A percentile compares a stretch with the other conserved stretches of the same genome.
Evolutionary conservation across 2,113 vertebrate genomes (phyloP).

Genomic region (Bombycilla garrulus): DNA sequence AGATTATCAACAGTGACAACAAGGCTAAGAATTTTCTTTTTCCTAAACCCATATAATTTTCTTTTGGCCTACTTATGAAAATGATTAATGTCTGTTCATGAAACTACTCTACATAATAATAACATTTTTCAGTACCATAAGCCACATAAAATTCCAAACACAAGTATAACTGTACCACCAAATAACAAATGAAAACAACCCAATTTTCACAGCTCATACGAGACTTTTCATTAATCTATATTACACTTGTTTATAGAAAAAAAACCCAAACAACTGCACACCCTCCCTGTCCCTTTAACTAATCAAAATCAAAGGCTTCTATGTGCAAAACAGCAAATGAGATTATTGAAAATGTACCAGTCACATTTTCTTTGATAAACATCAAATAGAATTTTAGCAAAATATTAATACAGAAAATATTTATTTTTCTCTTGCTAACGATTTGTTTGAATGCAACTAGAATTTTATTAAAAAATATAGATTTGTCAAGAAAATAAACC

Average conservation of each 20-base stretch:
- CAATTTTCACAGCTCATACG: background rate
- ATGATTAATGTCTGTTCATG: background rate
- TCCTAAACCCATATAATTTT: background rate
- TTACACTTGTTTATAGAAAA: background rate
- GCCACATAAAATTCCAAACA: background rate
- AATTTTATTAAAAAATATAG: background rate
- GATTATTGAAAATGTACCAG: background rate
- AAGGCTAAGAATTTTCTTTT: background rate
- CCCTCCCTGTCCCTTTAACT: rapidly evolving
- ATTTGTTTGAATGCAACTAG: background rate
- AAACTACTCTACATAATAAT: background rate
- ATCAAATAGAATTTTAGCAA: background rate
- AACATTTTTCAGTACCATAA: background rate
- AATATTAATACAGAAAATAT: background rate
- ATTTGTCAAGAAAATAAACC: background rate
- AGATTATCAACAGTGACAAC: background rate
- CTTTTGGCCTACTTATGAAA: background rate
- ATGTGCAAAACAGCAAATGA: background rate
- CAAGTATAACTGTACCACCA: background rate
- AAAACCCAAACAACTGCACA: rapidly evolving
- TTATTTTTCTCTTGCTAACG: background rate
- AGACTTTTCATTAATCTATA: background rate
- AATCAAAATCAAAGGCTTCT: background rate
- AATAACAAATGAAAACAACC: background rate
- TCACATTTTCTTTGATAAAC: background rate